Evolutionary conservation across 2,888 invertebrate genomes (phyloP).

Genomic region (Ochlodes sylvanus): DNA sequence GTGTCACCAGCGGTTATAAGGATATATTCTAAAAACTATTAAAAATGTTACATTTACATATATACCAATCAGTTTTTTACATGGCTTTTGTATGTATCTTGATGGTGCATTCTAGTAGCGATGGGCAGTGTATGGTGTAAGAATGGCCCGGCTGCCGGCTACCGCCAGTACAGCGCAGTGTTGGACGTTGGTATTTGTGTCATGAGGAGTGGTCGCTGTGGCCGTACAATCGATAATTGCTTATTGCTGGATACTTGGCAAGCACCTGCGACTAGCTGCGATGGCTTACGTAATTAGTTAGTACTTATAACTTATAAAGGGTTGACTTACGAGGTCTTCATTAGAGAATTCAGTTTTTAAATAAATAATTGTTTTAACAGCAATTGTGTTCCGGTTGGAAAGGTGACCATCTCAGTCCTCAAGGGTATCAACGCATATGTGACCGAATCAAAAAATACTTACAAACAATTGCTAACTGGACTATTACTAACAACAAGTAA

Average conservation of each 20-base stretch:
- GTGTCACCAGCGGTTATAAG: no score
- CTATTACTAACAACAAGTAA: no score
- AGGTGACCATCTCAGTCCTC: no score
- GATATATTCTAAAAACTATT: no score
- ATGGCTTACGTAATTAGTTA: neutral
- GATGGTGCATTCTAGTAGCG: neutral
- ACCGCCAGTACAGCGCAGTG: neutral
- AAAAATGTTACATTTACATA: no score
- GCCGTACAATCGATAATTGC: constrained; percentile 25
- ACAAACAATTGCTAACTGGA: no score
- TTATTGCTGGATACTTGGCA: constrained; percentile 8
- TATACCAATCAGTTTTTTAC: no score
- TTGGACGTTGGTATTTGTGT: constrained; percentile 22
- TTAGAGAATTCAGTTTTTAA: neutral
- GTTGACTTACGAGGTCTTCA: neutral
- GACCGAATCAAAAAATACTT: no score
- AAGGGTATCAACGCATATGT: no score
- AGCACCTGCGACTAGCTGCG: neutral
- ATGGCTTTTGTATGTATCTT: no score
- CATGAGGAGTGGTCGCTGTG: constrained; percentile 14
- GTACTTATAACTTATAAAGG: neutral
- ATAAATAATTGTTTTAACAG: no score
- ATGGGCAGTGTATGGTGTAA: constrained; percentile 11
- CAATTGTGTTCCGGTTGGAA: no score
- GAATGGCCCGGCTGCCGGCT: neutral